Evolutionary conservation across 2,113 vertebrate genomes (phyloP).

Genomic region (Ranitomeya imitator): DNA sequence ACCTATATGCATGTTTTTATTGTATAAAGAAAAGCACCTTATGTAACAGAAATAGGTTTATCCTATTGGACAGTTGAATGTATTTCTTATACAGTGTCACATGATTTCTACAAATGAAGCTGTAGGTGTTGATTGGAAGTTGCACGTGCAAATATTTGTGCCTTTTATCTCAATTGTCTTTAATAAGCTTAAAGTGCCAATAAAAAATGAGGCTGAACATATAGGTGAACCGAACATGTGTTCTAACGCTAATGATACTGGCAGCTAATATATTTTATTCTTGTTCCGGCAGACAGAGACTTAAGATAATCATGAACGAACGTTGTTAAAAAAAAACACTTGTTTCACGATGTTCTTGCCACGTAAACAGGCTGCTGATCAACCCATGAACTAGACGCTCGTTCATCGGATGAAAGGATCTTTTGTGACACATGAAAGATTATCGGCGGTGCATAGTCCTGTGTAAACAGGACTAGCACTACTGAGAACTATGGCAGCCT

Average conservation of each 20-base stretch:
- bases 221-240: too few species aligned
- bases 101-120: neutral
- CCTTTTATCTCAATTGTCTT: constrained; percentile 19
- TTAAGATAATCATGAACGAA: too few species aligned
- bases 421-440: too few species aligned
- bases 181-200: constrained; percentile 7
- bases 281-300: neutral
- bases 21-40: constrained; percentile 26
- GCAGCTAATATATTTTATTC: constrained; percentile 12
- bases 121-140: neutral
- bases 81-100: constrained; percentile 32
- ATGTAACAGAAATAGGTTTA: neutral
- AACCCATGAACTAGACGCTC: too few species aligned
- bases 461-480: too few species aligned
- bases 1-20: neutral
- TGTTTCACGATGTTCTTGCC: too few species aligned
- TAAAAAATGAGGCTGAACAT: neutral
- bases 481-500: too few species aligned
- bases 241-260: constrained; percentile 2
- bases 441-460: too few species aligned
- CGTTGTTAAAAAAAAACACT: too few species aligned
- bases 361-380: too few species aligned
- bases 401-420: too few species aligned
- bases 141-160: constrained; percentile 10
- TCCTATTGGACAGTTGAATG: constrained; percentile 29